Conservation (phyloP, 2,797 vertebrate species). For the Coccyzus lansbergi region DNA sequence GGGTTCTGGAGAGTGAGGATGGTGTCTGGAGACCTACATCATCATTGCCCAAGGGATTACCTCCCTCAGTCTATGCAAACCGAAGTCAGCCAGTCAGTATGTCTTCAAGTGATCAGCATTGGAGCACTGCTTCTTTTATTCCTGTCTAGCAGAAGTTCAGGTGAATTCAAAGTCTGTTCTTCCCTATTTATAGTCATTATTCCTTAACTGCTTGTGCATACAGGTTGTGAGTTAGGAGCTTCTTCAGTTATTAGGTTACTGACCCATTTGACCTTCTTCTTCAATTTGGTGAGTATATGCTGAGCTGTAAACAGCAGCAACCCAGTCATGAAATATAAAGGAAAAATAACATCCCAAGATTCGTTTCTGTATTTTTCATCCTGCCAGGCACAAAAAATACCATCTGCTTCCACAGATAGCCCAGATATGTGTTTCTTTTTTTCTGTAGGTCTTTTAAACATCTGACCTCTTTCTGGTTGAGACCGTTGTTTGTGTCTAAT, state of each 20-base stretch:
- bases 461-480: not conserved
- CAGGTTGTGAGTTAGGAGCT: not conserved
- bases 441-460: not conserved
- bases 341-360: not conserved
- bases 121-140: not conserved
- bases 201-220: not conserved
- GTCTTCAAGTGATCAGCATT: not conserved
- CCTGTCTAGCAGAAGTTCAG: not conserved
- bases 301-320: not conserved
- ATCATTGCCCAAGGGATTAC: not conserved
- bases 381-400: not conserved
- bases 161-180: not conserved
- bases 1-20: rapidly evolving
- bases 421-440: too few species aligned
- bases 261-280: not conserved
- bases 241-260: not conserved
- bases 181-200: not conserved
- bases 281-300: not conserved
- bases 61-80: rapidly evolving
- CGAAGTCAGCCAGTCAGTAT: not conserved
- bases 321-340: not conserved
- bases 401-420: not conserved
- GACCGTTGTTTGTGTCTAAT: not conserved
- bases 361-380: not conserved
- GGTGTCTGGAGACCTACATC: not conserved